Conservation (phyloP, 2,888 invertebrate species). For the Sarcophaga carnaria region DNA sequence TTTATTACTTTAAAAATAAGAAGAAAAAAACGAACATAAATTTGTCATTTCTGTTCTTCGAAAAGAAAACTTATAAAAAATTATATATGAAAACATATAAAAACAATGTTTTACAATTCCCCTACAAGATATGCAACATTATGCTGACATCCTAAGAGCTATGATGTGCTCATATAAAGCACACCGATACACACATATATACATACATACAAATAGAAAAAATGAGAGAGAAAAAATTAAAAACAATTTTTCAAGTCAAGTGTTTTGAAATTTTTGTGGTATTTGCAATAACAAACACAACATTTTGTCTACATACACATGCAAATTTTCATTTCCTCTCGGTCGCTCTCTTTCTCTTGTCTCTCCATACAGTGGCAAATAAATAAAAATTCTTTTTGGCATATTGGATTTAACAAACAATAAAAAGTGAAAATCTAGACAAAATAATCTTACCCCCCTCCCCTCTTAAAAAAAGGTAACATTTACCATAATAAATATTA, state of each 20-base stretch:
- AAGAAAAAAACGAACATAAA: conserved; percentile 2
- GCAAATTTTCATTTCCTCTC: background rate
- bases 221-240: background rate
- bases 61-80: background rate
- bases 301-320: background rate
- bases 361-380: conserved; percentile 5
- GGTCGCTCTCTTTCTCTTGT: background rate
- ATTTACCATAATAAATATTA: background rate
- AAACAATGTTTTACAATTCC: conserved; percentile 18
- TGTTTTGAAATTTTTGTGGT: conserved; percentile 61
- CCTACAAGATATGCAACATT: conserved; percentile 14
- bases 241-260: conserved; percentile 64
- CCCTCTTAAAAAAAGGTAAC: background rate
- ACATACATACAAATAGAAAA: too few species aligned
- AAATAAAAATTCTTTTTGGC: conserved; percentile 45
- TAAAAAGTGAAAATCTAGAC: conserved; percentile 57
- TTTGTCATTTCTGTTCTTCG: background rate
- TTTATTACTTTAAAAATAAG: too few species aligned
- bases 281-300: conserved; percentile 28
- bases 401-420: conserved; percentile 63
- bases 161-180: too few species aligned
- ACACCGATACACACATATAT: too few species aligned
- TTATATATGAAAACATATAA: conserved; percentile 7
- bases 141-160: too few species aligned
- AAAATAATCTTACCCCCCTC: conserved; percentile 25